Conservation (phyloP, 2,797 vertebrate species). For the Chanos chanos region DNA sequence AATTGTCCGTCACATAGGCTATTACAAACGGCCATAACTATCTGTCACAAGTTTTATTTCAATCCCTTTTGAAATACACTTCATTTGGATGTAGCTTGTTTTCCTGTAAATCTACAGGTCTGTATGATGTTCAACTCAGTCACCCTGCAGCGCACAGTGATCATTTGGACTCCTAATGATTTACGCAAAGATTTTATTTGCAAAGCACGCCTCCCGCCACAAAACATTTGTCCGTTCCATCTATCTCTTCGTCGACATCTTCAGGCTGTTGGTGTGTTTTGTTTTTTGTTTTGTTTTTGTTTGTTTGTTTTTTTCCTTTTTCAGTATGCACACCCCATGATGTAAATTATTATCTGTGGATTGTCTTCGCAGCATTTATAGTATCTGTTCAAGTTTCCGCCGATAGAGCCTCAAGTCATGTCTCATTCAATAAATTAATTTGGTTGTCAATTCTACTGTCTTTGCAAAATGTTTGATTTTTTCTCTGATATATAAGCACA, state of each 20-base stretch:
- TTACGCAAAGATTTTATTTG: too few species aligned
- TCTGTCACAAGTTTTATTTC: conserved; percentile 45
- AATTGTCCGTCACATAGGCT: conserved; percentile 62
- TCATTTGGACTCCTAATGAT: too few species aligned
- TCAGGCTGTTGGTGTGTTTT: too few species aligned
- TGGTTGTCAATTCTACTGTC: neutral
- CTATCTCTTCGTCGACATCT: too few species aligned
- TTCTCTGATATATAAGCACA: too few species aligned
- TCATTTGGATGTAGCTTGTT: conserved; percentile 53
- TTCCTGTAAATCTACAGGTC: too few species aligned
- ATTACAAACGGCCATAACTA: conserved; percentile 57
- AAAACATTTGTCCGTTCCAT: too few species aligned
- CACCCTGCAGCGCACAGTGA: too few species aligned
- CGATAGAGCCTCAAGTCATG: conserved; percentile 34
- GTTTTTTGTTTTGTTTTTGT: conserved; percentile 13
- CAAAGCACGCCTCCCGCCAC: too few species aligned
- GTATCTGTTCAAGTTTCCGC: conserved; percentile 42
- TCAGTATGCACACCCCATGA: conserved; percentile 28
- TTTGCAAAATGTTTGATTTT: neutral
- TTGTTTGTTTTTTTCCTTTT: conserved; percentile 3
- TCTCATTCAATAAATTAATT: conserved; percentile 27
- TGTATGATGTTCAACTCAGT: too few species aligned
- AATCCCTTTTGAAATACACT: conserved; percentile 63
- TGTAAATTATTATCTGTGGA: conserved; percentile 25
- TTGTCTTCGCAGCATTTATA: conserved; percentile 44